Percentiles rank a stretch among this genome's conserved stretches.
Conservation (phyloP, 2,113 vertebrate genomes). For the Psephotus haematonotus region DNA sequence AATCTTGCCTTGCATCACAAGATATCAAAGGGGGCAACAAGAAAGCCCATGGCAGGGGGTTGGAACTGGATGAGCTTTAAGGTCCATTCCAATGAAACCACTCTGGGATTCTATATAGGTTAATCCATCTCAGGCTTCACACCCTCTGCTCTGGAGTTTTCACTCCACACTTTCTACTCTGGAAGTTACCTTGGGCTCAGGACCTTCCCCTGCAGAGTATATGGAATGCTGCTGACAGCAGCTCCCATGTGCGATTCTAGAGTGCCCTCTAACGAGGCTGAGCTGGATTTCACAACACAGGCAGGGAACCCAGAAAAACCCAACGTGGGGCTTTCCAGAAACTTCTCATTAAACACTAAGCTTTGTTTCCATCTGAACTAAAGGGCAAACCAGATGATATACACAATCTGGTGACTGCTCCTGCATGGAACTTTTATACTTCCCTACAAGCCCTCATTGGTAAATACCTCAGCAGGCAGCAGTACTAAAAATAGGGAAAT, state of each 20-base stretch:
- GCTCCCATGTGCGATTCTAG: neutral
- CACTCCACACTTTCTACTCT: neutral
- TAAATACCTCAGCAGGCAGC: neutral
- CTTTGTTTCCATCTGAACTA: neutral
- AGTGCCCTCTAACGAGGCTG: conserved; percentile 52
- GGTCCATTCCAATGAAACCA: neutral
- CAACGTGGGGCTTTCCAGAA: neutral
- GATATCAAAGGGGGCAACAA: neutral
- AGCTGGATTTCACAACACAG: neutral
- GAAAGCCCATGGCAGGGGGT: neutral
- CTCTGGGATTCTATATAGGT: neutral
- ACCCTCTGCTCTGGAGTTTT: neutral
- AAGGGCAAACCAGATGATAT: neutral
- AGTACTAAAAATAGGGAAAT: neutral
- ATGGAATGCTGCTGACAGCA: neutral
- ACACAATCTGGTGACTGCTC: neutral
- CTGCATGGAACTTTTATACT: neutral
- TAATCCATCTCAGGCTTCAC: neutral
- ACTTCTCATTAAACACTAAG: neutral
- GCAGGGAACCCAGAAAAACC: neutral
- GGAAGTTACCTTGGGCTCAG: no score
- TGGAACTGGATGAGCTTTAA: neutral
- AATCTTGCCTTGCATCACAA: neutral
- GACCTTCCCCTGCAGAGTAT: neutral
- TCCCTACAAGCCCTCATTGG: neutral